Evolutionary conservation across 2,797 vertebrate species (phyloP), one percentile per base, ranked within the genome.

Genomic region (Merluccius polli): DNA sequence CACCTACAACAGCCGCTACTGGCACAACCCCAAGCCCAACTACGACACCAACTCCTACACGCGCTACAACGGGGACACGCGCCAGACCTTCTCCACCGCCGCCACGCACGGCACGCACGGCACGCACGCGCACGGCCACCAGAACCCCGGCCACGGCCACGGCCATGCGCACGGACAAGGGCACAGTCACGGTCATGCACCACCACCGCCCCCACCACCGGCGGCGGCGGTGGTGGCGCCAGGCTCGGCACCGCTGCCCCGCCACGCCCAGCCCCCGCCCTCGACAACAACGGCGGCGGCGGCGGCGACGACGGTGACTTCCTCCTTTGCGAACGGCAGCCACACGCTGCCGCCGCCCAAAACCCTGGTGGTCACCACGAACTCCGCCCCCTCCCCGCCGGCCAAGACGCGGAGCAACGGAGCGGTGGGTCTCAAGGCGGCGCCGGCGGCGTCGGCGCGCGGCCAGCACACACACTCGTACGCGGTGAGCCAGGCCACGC

Each of bases 1-100:
- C 91, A 98, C 97, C 72, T 98, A 96, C 91, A 98, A 97, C 92
- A 98, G 97, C 84, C 96, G 95, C 82, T 98, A 96, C 91, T 99
- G 98, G 98, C 96, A 95, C 18, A 96, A 96, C 80, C 94, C 96
- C 69, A 97, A 98, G 90, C 92, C 93, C 81, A 97, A 93, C 85
- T 92, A 92, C 3, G 91, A 92, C 87, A 94, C 94, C 65, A 96
- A 96, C 92, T 95, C 96, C 10, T 96, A 96, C 86, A 95, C 93
- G 0, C 95, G 94, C 84, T 96, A 97, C 88, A 96, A 96, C 0
- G 95, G 95, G 77, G 95, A 97, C 68, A 90, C 94, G 16, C 94
- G 93, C 27, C 97, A 97, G 86, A 93, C 95, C 88, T 95, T 97
- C 88, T 93, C 95, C 36, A 65, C 91, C 0, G 90, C 92, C 15